Evolutionary conservation across 2,113 vertebrate genomes (phyloP).

Genomic region (Leptodactylus fuscus): DNA sequence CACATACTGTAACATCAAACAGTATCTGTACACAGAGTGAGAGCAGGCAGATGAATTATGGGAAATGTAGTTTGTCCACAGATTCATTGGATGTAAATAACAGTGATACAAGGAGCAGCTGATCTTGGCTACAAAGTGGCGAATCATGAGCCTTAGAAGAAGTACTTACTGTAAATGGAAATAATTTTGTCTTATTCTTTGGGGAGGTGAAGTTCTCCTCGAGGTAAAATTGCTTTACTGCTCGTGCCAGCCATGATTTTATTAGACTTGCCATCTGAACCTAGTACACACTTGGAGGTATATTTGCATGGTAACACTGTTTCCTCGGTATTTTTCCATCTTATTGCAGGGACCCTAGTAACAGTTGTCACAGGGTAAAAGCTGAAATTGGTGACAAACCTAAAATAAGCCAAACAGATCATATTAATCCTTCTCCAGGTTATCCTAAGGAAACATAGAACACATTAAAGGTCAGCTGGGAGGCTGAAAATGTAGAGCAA

Average conservation of each 20-base stretch:
- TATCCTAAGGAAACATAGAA: neutral
- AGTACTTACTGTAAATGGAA: slow-evolving; percentile 17
- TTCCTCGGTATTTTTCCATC: slow-evolving; percentile 19
- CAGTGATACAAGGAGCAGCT: too few relatives aligned
- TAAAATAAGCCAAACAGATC: slow-evolving; percentile 7
- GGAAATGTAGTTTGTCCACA: too few relatives aligned
- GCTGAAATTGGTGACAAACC: neutral
- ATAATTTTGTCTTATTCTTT: slow-evolving; percentile 13
- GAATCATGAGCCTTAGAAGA: neutral
- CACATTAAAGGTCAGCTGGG: slow-evolving; percentile 27
- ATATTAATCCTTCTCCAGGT: neutral
- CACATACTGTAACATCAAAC: too few relatives aligned
- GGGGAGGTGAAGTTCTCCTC: slow-evolving; percentile 11
- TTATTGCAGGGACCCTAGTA: too few relatives aligned
- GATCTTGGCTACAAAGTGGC: neutral
- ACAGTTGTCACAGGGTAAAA: slow-evolving; percentile 1
- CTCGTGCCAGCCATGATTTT: slow-evolving; percentile 11
- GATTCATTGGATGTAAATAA: too few relatives aligned
- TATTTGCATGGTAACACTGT: neutral
- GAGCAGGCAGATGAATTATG: too few relatives aligned
- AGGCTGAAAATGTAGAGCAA: slow-evolving; percentile 24
- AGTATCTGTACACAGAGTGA: too few relatives aligned
- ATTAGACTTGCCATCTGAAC: slow-evolving; percentile 5
- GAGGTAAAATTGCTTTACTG: neutral
- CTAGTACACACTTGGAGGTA: neutral